Conservation (phyloP, 2,797 vertebrate species). For the Ispidina picta region DNA sequence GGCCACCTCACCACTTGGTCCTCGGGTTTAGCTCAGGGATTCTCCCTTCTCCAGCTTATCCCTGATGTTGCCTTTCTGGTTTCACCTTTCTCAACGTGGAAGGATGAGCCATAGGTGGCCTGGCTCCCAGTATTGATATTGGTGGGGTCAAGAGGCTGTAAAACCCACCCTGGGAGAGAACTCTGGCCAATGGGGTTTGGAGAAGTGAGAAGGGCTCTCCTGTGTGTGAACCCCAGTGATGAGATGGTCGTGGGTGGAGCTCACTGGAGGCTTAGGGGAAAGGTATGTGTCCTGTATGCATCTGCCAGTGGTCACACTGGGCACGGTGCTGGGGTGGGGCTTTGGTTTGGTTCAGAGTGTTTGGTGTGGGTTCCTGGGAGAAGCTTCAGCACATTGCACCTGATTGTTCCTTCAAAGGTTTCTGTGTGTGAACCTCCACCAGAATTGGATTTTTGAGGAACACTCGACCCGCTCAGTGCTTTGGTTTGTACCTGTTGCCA, state of each 20-base stretch:
- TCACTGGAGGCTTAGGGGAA: accelerated
- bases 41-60: not conserved
- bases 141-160: not conserved
- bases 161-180: not conserved
- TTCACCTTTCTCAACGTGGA: not conserved
- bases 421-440: not conserved
- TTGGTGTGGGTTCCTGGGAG: not conserved
- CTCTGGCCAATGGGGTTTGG: not conserved
- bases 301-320: not conserved
- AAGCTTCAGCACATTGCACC: not conserved
- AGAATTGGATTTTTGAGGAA: not conserved
- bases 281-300: too few relatives aligned
- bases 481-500: not conserved
- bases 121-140: accelerated
- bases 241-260: accelerated
- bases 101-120: not conserved
- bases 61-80: not conserved
- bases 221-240: accelerated
- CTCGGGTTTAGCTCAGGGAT: not conserved
- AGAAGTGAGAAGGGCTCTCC: not conserved
- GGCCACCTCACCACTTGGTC: not conserved
- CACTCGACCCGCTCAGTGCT: accelerated
- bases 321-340: accelerated
- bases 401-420: accelerated
- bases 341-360: not conserved